Evolutionary conservation across 2,888 invertebrate genomes (phyloP), one percentile per base, ranked within the genome.

Genomic region (Nemurella pictetii): DNA sequence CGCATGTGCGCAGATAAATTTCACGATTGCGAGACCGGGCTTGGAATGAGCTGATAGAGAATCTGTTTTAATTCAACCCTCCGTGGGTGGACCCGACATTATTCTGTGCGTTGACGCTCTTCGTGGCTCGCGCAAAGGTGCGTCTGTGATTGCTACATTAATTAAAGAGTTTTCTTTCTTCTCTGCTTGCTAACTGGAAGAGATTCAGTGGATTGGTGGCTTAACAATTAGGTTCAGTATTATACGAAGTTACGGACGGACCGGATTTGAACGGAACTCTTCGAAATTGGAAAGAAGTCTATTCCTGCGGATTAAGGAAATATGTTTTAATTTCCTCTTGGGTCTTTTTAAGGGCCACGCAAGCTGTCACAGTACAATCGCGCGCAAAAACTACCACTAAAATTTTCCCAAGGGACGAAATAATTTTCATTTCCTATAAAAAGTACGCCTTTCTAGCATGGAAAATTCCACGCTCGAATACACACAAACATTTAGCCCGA

Each of bases 81-180:
- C n/a, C n/a, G n/a, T n/a, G n/a, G n/a, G n/a, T n/a, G n/a, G n/a
- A 28, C 77, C 27, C 77, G 77, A 27, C 15, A 27, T 27, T 15
- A 25, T 26, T 26, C 25, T 77, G 25, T 77, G 77, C 27, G 26
- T 77, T 27, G 27, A 77, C 77, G 25, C 77, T 77, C 25, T 26
- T 77, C 77, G 15, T 77, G 77, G 77, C 25, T 77, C 28, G 77
- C 28, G 77, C 77, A 26, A 27, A 27, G 27, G 77, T 77, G 77
- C 25, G 15, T 32, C 35, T 35, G 32, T 80, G 32, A 32, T 80
- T 80, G 29, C 30, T 3, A 55, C 9, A 55, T 55, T 55, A 55
- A 55, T 7, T 55, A 20, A 55, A 55, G 5, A 55, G 12, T 27
- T 75, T 75, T 7, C 15, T 36, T 75, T 20, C 26, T 75, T 75